A percentile compares a stretch with the other conserved stretches of the same genome.
Evolutionary conservation across 2,797 vertebrate species (phyloP).

Genomic region (Brachyrhaphis roseni): DNA sequence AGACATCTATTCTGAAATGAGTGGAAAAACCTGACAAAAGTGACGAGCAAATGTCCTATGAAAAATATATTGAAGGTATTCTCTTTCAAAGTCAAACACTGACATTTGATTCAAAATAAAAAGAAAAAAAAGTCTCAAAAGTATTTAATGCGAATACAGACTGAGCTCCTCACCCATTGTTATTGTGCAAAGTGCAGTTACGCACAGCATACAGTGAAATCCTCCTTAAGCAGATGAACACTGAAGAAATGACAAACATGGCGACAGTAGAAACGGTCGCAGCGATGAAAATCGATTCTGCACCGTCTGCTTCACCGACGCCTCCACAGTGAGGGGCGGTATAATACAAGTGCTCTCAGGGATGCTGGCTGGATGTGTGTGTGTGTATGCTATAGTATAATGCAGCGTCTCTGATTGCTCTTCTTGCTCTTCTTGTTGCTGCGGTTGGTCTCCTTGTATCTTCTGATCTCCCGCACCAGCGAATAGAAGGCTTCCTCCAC

Average conservation of each 20-base stretch:
- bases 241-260: conserved; percentile 28
- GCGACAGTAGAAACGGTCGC: neutral
- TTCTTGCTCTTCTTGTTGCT: conserved; percentile 91
- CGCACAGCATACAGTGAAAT: neutral
- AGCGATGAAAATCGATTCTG: conserved; percentile 7
- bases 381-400: conserved; percentile 75
- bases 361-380: conserved; percentile 23
- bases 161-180: conserved; percentile 4
- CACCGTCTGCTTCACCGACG: conserved; percentile 14
- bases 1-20: neutral
- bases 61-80: neutral
- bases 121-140: neutral
- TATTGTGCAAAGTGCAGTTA: conserved; percentile 39
- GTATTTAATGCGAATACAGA: neutral
- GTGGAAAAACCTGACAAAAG: neutral
- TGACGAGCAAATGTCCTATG: neutral
- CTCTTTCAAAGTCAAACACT: neutral
- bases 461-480: conserved; percentile 87
- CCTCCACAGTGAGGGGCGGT: conserved; percentile 20
- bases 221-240: conserved; percentile 9
- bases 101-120: neutral
- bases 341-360: conserved; percentile 50
- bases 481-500: conserved; percentile 91
- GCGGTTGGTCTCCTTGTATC: conserved; percentile 88
- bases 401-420: conserved; percentile 81